Conservation (phyloP, 2,797 vertebrate genomes). For the Dromococcyx pavoninus region DNA sequence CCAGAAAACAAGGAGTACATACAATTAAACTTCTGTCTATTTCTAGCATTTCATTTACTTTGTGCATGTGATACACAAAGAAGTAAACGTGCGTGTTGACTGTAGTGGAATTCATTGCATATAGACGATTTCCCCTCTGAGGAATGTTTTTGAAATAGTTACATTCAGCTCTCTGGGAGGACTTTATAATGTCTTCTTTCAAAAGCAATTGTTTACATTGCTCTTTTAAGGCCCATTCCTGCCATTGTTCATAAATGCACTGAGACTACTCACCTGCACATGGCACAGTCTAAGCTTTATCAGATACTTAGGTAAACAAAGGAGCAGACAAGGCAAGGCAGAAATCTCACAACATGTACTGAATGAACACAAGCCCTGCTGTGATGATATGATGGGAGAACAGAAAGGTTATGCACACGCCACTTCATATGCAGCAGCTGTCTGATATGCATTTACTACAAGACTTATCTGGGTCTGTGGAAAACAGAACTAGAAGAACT, state of each 20-base stretch:
- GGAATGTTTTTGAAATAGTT: not conserved
- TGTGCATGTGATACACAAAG: not conserved
- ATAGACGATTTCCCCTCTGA: not conserved
- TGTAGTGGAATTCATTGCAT: not conserved
- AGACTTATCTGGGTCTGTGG: not conserved
- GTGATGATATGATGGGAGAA: not conserved
- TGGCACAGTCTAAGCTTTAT: not conserved
- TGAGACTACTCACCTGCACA: not conserved
- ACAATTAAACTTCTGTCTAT: not conserved
- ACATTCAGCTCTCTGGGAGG: not conserved
- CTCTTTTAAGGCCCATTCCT: not conserved
- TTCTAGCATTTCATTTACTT: constrained; percentile 15
- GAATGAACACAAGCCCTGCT: not conserved
- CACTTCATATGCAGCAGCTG: not conserved
- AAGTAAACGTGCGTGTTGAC: not conserved
- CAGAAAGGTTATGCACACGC: not conserved
- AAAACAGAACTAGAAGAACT: not conserved
- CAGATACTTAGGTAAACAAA: not conserved
- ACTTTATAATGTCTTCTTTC: not conserved
- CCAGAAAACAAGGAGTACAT: not conserved
- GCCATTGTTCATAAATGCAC: not conserved
- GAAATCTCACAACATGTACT: not conserved
- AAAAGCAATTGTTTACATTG: constrained; percentile 5
- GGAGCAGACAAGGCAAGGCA: not conserved
- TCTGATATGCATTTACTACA: not conserved